A percentile compares a stretch with the other conserved stretches of the same genome.
Evolutionary conservation across 2,797 vertebrate genomes (phyloP).

Genomic region (Argentina silus): DNA sequence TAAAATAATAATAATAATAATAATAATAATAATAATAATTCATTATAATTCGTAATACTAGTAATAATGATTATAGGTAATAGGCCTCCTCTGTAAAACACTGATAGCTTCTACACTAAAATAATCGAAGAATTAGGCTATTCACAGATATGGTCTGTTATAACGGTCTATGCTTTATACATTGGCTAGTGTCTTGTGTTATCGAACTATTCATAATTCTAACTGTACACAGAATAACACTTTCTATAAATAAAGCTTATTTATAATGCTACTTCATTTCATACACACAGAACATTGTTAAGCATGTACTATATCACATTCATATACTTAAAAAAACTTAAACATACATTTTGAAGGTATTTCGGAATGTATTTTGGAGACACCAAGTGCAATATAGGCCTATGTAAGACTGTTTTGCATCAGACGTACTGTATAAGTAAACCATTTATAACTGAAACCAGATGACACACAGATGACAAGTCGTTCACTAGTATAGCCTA

Average conservation of each 20-base stretch:
- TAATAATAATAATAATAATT: constrained; percentile 11
- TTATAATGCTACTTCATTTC: constrained; percentile 80
- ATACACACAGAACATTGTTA: constrained; percentile 57
- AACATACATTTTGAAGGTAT: constrained; percentile 16
- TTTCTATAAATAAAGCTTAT: constrained; percentile 81
- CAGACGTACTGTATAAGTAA: not conserved
- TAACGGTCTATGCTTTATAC: constrained; percentile 26
- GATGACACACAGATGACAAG: no score
- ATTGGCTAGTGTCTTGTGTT: constrained; percentile 51
- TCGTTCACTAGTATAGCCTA: no score
- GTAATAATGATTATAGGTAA: constrained; percentile 5
- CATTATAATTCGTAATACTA: not conserved
- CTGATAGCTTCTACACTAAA: constrained; percentile 29
- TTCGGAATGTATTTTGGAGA: constrained; percentile 24
- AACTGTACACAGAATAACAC: constrained; percentile 32
- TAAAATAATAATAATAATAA: constrained; percentile 18
- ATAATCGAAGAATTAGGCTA: constrained; percentile 30
- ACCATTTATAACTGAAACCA: not conserved
- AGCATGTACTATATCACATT: constrained; percentile 54
- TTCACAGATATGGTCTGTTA: constrained; percentile 28
- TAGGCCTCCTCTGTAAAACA: not conserved
- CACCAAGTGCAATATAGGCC: constrained; percentile 49
- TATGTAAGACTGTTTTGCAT: constrained; percentile 11
- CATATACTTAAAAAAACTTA: constrained; percentile 26
- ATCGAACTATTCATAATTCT: constrained; percentile 35